Base-by-base conservation (phyloP, 1,140 invertebrate species). In the Macrotrachela quadricornifera region DNA sequence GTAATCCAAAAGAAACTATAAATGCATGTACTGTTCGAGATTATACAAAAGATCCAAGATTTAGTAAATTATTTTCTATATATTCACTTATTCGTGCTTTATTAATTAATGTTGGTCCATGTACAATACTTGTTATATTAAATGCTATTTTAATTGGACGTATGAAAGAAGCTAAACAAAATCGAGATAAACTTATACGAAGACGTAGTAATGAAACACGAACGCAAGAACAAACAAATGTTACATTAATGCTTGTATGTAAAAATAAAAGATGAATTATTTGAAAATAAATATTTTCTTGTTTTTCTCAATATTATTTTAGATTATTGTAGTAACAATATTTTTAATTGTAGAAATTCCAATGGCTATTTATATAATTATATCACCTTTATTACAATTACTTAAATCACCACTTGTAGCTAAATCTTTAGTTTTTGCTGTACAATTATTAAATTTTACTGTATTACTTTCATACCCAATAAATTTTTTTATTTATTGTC, bases 401-500 rank as follows among this genome's bases (percentile, higher is more conserved):
- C 8, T 30, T 30, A 8, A 30, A 30, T 4, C 21, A 8, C 3
- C 21, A 30, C 2, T 30, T 30, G 3, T 4, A 30, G 8, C 2
- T 30, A 8, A 30, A 4, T 30, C 8, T 30, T 8, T 30, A 4
- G 3, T 4, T 30, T 4, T 30, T 30, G 21, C 78, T 49, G 75
- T 17, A 41, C 48, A n/a, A 1, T 58, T 84, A 43, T 80, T 82
- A 14, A 85, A 85, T 71, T 85, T 91, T 69, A 82, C 85, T 65
- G 83, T 92, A 56, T 80, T 85, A 44, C 73, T 86, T 10, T 83
- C 80, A 16, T 49, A 39, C 66, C 84, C 83, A 0, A 80, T 87
- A 51, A 85, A 88, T 67, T 88, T 90, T 62, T 83, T 82, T 46
- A 87, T 90, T 55, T 90, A 90, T 63, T 88, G 85, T 64, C 83